These are phyloP conservation scores for Chaetophractus vellerosus DNA, from an alignment of 2,797 vertebrate genomes.

Conservation along the genomic window DNA sequence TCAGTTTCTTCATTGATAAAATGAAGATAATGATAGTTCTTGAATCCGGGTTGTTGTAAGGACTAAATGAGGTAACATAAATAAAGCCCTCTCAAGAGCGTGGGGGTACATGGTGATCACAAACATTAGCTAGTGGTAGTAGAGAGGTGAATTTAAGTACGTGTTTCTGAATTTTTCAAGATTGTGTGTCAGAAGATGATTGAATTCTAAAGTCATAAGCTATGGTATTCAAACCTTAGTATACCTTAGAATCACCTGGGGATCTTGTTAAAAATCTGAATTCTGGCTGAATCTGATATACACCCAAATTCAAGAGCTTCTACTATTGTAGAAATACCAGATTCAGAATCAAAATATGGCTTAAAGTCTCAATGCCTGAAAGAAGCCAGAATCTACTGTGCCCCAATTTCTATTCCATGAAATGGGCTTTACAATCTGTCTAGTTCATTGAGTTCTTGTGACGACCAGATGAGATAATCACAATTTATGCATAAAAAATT, in stretches of 20 bases:
- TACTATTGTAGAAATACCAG: not conserved
- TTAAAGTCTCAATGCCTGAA: not conserved
- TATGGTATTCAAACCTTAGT: not conserved
- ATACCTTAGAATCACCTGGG: not conserved
- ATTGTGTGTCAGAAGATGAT: not conserved
- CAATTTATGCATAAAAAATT: not conserved
- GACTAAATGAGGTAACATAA: not conserved
- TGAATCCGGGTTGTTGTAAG: not conserved
- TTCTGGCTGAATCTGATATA: not conserved
- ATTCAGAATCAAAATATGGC: not conserved
- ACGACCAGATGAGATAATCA: not conserved
- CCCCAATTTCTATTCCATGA: not conserved
- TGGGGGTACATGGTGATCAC: not conserved
- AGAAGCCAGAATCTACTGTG: not conserved
- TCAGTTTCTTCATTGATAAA: not conserved
- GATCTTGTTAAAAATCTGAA: constrained; percentile 39
- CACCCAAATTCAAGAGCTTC: not conserved
- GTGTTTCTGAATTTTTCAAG: not conserved
- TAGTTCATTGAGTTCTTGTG: not conserved
- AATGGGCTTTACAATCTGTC: not conserved
- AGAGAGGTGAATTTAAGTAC: not conserved
- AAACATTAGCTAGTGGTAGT: not conserved
- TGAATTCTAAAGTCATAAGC: not conserved
- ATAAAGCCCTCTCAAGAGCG: not conserved
- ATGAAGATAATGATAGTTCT: not conserved